phyloP scores from a whole-genome alignment of 2,888 invertebrate species.

The Linnaemya vulpina region DNA sequence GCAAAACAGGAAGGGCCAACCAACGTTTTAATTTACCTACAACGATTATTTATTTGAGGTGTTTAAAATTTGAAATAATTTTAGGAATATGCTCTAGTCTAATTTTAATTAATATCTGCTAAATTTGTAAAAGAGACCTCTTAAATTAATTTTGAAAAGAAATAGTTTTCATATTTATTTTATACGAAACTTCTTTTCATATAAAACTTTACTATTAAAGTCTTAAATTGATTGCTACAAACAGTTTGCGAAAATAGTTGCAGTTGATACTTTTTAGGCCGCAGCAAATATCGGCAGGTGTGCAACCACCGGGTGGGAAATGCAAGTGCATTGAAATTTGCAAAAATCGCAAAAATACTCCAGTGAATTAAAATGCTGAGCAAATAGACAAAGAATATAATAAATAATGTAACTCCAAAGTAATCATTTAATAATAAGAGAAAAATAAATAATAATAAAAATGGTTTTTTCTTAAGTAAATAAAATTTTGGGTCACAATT shows the following conservation, averaged over 20 bases:
- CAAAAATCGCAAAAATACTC: conserved; percentile 33
- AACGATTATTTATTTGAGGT: no score
- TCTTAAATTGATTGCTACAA: no score
- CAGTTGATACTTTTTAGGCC: not conserved
- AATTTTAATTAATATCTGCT: no score
- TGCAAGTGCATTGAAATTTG: conserved; percentile 34
- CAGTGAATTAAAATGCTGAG: conserved; percentile 32
- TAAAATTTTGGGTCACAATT: not conserved
- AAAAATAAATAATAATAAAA: conserved; percentile 26
- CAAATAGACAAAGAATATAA: conserved; percentile 42
- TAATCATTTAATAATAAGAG: conserved; percentile 47
- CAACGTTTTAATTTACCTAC: not conserved
- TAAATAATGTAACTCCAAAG: conserved; percentile 50
- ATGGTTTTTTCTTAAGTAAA: not conserved
- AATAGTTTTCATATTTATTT: no score
- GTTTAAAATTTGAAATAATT: no score
- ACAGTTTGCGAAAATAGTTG: no score
- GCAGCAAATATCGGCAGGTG: not conserved
- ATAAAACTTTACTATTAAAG: no score
- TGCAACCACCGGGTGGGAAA: not conserved
- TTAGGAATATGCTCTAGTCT: no score
- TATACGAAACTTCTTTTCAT: no score
- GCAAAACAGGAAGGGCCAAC: not conserved
- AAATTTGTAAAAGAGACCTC: no score
- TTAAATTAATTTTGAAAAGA: no score